A percentile compares a stretch with the other conserved stretches of the same genome.
Conservation (phyloP, 2,797 vertebrate genomes). For the Sebastolobus alascanus region DNA sequence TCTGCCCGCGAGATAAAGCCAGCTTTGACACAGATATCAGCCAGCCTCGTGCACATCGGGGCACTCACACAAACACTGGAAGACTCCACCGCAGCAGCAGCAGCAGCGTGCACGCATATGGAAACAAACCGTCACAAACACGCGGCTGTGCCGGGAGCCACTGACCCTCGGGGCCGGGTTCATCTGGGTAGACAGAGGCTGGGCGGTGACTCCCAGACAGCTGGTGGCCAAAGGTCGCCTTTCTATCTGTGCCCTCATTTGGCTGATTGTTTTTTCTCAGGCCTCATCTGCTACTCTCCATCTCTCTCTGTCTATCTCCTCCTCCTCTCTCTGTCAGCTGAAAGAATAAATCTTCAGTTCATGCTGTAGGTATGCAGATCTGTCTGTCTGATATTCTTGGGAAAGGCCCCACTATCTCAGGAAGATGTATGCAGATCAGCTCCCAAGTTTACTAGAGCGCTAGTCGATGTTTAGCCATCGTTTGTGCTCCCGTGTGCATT, state of each 20-base stretch:
- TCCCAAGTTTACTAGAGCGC: slow-evolving; percentile 18
- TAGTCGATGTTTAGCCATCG: slow-evolving; percentile 1
- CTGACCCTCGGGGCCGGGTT: slow-evolving; percentile 69
- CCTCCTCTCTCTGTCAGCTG: slow-evolving; percentile 33
- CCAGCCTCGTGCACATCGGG: slow-evolving; percentile 14
- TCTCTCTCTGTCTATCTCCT: slow-evolving; percentile 18
- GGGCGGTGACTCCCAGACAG: slow-evolving; percentile 77
- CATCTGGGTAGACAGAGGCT: slow-evolving; percentile 72
- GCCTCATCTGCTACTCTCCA: slow-evolving; percentile 64
- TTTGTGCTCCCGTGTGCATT: background rate
- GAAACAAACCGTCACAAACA: slow-evolving; percentile 31
- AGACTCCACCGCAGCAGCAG: slow-evolving; percentile 6
- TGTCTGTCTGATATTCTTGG: slow-evolving; percentile 20
- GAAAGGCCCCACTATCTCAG: slow-evolving; percentile 19
- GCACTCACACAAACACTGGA: slow-evolving; percentile 51
- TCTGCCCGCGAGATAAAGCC: slow-evolving; percentile 74
- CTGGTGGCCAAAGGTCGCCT: slow-evolving; percentile 78
- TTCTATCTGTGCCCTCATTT: slow-evolving; percentile 76
- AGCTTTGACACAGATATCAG: slow-evolving; percentile 73
- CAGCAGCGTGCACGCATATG: background rate
- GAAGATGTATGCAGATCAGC: slow-evolving; percentile 22
- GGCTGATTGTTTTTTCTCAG: slow-evolving; percentile 75
- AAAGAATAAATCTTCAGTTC: slow-evolving; percentile 52
- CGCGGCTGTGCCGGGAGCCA: slow-evolving; percentile 43
- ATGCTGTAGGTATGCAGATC: slow-evolving; percentile 44